phyloP scores from a whole-genome alignment of 30 jellyfish, hydroid and myxozoan genomes.

The Chrysaora quinquecirrha region DNA sequence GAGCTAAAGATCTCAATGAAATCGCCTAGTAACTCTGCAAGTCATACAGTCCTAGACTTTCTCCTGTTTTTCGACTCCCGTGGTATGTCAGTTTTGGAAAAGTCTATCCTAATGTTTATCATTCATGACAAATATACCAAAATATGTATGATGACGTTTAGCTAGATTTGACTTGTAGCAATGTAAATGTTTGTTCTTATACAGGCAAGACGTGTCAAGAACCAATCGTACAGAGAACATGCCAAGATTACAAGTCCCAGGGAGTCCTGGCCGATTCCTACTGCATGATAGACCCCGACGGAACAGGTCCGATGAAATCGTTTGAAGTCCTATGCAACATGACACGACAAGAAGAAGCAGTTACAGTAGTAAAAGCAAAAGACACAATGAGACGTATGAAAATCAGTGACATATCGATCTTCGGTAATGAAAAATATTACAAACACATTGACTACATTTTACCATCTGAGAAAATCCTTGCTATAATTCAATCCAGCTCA shows the following conservation, averaged over 20 bases:
- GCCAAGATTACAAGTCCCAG: slow-evolving; percentile 83
- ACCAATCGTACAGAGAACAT: slow-evolving; percentile 77
- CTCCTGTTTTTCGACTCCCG: too few species aligned
- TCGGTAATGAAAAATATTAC: slow-evolving; percentile 51
- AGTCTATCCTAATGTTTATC: too few species aligned
- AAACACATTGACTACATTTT: slow-evolving; percentile 67
- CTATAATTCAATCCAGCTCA: slow-evolving; percentile 57
- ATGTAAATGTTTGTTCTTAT: too few species aligned
- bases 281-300: slow-evolving; percentile 95
- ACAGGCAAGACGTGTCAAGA: slow-evolving; percentile 80
- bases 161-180: too few species aligned
- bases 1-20: too few species aligned
- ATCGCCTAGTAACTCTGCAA: too few species aligned
- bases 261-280: slow-evolving; percentile 89
- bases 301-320: slow-evolving; percentile 75
- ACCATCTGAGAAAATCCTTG: slow-evolving; percentile 44
- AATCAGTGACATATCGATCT: slow-evolving; percentile 28
- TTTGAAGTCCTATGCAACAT: slow-evolving; percentile 89
- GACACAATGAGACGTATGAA: slow-evolving; percentile 45
- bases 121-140: too few species aligned
- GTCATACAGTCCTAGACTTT: too few species aligned
- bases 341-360: slow-evolving; percentile 64
- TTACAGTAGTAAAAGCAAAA: slow-evolving; percentile 44
- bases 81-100: too few species aligned
- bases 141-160: too few species aligned